Base-by-base conservation (phyloP, 1,140 invertebrate genomes). In the Saccostrea echinata region DNA sequence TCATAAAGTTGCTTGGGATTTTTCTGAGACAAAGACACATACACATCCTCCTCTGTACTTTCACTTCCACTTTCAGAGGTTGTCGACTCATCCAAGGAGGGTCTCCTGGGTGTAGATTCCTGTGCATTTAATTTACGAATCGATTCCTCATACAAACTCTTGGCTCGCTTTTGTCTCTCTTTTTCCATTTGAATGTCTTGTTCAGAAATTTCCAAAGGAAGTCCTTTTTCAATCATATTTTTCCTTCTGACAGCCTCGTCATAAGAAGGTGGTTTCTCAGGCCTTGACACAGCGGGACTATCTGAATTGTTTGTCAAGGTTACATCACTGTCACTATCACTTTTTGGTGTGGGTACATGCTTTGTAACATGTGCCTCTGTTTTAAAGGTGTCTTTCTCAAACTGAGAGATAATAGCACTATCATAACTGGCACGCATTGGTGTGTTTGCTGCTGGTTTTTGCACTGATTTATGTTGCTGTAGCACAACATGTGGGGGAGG, bases 111-210 rank as follows among this genome's bases (percentile, higher is more conserved):
- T 24, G 30, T 51, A 51, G 68, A 27, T 30, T 94, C 92, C 55
- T 93, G 91, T 33, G 90, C 89, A 6, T 43, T 43, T 84, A 95
- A 95, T 84, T 94, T 92, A 84, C 94, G 91, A 64, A 95, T 83
- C 11, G 95, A 95, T 86, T 95, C 92, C 90, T 95, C 95, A 90
- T 95, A 95, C 35, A 95, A 87, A 64, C 94, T 87, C 87, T 94
- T 94, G 13, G 95, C 95, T 83, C 92, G 90, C 35, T 92, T 91
- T 92, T 93, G 95, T 53, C 92, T 91, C 35, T 93, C 91, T 84
- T 91, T 93, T 88, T 95, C 95, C 84, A 92, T 92, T 83, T 93
- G 86, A 80, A 92, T 92, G 80, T 94, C 93, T 83, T 93, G 90
- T 86, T 94, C 92, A 27, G 92, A 92, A 71, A 89, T 90, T 76